Evolutionary conservation across 1,140 invertebrate species (phyloP), one percentile per base, ranked within the genome.

Genomic region (Drosophila bocqueti): DNA sequence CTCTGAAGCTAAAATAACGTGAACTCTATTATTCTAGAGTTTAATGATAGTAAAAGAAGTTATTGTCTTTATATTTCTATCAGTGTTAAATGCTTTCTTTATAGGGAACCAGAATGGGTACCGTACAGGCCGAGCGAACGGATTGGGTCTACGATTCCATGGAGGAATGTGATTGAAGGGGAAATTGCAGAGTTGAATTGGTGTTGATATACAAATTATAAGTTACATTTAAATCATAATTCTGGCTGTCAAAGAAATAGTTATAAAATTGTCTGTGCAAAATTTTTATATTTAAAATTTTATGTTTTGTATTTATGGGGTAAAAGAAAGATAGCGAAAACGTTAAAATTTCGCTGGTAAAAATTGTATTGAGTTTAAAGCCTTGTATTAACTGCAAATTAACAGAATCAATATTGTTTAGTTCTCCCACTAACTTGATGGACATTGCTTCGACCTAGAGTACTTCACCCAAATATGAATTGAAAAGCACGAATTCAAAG

Each of bases 111-210:
- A 64, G 83, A 29, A n/a, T 38, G 40, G 43, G 34, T 0, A 49
- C 47, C 3, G 13, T 82, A 8, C 66, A 67, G 21, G 69, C 68
- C 1, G 62, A 79, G 38, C 54, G 66, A 13, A 69, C 79, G 46
- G 79, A 82, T 62, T 86, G 83, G 83, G 40, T 87, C 10, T 87
- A 73, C 18, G 83, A 87, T 24, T 69, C 34, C 13, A 42, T 34
- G 46, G 42, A 65, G 10, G 66, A 77, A 10, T 45, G 57, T 6
- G 46, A 62, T 43, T 31, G 24, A 26, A n/a, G 7, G 24, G 21
- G 10, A 18, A 29, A 18, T 15, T 18, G 8, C 43, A 0, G 9
- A n/a, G 49, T 18, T 38, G 8, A 24, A 13, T 24, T 24, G 2
- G 1, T 5, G 15, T 5, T 21, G 3, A 15, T 21, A 15, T 18